Conservation (phyloP, 1,140 invertebrate genomes). For the Pteromalus puparum region DNA sequence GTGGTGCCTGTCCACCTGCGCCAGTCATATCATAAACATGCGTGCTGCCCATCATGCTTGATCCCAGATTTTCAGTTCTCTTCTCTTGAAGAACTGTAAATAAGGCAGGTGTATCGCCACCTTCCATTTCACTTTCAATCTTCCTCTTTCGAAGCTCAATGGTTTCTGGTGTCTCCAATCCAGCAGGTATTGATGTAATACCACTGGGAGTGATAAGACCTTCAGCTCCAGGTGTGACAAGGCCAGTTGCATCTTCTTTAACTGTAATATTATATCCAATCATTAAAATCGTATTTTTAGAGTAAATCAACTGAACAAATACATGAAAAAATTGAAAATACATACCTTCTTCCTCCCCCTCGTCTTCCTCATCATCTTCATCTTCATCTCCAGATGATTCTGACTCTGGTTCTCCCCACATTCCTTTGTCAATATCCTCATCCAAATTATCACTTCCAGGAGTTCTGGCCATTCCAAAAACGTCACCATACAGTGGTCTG, state of each 20-base stretch:
- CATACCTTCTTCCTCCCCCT: conserved; percentile 81
- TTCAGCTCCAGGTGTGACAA: conserved; percentile 88
- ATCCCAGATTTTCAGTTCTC: conserved; percentile 90
- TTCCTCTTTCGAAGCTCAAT: conserved; percentile 98
- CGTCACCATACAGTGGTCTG: conserved; percentile 99
- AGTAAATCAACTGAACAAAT: not conserved
- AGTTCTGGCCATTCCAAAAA: conserved; percentile 85
- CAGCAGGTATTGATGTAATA: conserved; percentile 94
- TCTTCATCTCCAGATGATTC: conserved; percentile 95
- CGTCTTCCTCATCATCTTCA: conserved; percentile 87
- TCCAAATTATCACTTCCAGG: conserved; percentile 82
- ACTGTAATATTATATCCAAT: conserved; percentile 23
- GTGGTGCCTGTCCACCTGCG: conserved; percentile 78
- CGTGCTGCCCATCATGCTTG: conserved; percentile 98
- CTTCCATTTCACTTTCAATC: conserved; percentile 98
- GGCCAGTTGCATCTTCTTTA: conserved; percentile 82
- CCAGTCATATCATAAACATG: conserved; percentile 95
- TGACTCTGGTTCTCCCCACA: conserved; percentile 98
- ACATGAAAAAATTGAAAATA: conserved; percentile 52
- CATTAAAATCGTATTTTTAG: not conserved
- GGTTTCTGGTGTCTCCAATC: conserved; percentile 98
- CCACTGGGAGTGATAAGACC: conserved; percentile 97
- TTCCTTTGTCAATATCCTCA: conserved; percentile 92
- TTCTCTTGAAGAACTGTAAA: conserved; percentile 97
- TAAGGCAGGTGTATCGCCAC: conserved; percentile 91